Percentiles rank a stretch among this genome's conserved stretches.
Conservation (phyloP, 2,888 invertebrate genomes). For the Hyles lineata region DNA sequence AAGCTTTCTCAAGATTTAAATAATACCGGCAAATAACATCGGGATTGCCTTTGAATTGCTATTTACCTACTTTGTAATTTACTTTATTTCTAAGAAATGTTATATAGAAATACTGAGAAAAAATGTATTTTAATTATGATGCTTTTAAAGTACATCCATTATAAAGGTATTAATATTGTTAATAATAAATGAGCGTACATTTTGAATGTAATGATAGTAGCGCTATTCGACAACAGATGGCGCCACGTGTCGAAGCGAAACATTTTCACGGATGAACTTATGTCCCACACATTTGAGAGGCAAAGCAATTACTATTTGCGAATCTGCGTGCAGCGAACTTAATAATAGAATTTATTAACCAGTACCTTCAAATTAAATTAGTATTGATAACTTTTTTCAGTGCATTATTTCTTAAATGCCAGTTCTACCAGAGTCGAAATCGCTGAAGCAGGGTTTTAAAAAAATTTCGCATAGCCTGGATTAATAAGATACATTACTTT, state of each 20-base stretch:
- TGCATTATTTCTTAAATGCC: no score
- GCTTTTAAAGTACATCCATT: background rate
- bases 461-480: no score
- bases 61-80: background rate
- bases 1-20: background rate
- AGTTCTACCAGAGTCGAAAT: no score
- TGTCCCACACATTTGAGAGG: no score
- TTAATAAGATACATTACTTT: no score
- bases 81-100: background rate
- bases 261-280: background rate
- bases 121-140: background rate
- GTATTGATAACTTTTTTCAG: no score
- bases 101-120: background rate
- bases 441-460: no score
- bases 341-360: no score
- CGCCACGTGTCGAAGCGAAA: background rate
- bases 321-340: no score
- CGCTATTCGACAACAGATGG: conserved; percentile 28
- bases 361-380: no score
- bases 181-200: background rate
- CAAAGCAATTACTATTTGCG: no score
- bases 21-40: background rate
- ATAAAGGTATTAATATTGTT: background rate
- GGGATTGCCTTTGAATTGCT: background rate
- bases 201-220: background rate